Base-by-base conservation (phyloP, 2,797 vertebrate genomes). In the Psittacula echo region DNA sequence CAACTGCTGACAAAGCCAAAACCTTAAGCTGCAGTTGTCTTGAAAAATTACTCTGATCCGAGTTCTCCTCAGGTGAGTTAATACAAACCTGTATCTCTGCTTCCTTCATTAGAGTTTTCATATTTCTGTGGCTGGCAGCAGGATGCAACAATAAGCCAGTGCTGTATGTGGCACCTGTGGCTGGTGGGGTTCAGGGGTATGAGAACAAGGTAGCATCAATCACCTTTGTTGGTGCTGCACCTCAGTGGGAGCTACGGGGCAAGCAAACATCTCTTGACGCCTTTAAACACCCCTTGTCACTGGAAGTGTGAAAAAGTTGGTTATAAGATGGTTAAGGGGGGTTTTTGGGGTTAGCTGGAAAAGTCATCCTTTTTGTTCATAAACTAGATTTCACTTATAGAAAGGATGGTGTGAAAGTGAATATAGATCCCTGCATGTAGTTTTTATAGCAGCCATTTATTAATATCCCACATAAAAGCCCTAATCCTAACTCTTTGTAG, bases 31-130 rank as follows among this genome's bases (percentile, higher is more conserved):
- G 19, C 13, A 23, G 50, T 8, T 56, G 81, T 56, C 42, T 72
- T 45, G 81, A 17, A 60, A 37, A 54, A 53, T 26, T 13, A 4
- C 93, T 68, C 23, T 37, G 81, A 22, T 39, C 44, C 41, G 29
- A 45, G 61, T 12, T 75, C 70, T 86, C 30, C 87, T 75, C 58
- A 1, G 48, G 39, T 41, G 62, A 45, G 61, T 27, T 56, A 72
- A 1, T 26, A 47, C 58, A 48, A 26, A 6, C 15, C 11, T 0
- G 0, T 34, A 4, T 24, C 37, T 24, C 29, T 0, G 2, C 42
- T 9, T 23, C 27, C 77, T 30, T 18, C 2, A 2, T 1, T 9
- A 9, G 53, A 30, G 56, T 2, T 47, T 34, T 21, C 37, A 6
- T 11, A 0, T 8, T 37, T 24, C 39, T 2, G 32, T 24, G 71